Base-by-base conservation (phyloP, 92 coral and sea anemone species). In the Muricea muricata region DNA sequence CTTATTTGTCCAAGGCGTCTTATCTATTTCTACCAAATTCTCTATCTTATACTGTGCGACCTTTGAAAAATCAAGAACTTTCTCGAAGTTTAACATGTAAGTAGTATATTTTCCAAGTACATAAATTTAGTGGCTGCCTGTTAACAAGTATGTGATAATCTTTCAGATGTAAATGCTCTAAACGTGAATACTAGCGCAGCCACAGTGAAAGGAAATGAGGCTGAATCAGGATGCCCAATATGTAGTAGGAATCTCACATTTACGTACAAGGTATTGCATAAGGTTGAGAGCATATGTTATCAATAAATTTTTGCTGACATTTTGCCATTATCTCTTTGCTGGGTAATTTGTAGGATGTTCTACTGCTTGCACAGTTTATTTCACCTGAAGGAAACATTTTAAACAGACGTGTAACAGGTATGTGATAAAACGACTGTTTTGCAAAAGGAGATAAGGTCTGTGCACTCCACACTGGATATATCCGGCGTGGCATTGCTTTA, bases 371-470 rank as follows among this genome's bases (percentile, higher is more conserved):
- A 24, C 99, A 96, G 93, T 96, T 96, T 40, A 89, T 96, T 70
- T 96, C 99, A 8, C 97, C 99, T 37, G 94, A 92, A 89, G 99
- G 99, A 25, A 84, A 93, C 47, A 73, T 96, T 63, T 82, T 96
- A 52, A 93, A 93, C 77, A 93, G 95, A 65, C 85, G 99, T 75
- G 86, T 80, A 20, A 96, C 99, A 90, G 99, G 99, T 96, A 88
- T 34, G 10, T 41, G 20, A 2, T 24, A 55, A 2, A 28, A 32
- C 42, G 9, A 37, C 42, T 9, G 9, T 37, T 37, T 37, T 9
- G 9, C 9, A 37, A 37, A 37, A 37, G 9, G 9, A 37, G 4
- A 4, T 37, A 37, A 37, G 42, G 9, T 4, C 4, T 4, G 42
- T 37, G 5, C 9, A 37, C 9, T 37, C 42, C 42, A 37, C 42